Base-by-base conservation (phyloP, 2,888 invertebrate genomes). In the Eustalomyia histrio region DNA sequence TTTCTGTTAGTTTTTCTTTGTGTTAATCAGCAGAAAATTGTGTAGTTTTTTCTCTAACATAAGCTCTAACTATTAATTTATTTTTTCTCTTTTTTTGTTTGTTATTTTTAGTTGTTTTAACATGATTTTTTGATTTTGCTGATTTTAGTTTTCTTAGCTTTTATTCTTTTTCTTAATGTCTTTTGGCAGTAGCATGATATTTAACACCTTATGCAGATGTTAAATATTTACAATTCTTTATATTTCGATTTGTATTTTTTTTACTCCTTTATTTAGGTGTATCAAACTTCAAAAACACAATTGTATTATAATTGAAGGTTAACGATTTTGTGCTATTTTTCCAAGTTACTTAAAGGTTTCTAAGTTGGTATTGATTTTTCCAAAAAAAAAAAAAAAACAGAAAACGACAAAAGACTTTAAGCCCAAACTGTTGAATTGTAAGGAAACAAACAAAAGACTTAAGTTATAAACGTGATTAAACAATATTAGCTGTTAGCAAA, bases 151-250 rank as follows among this genome's bases (percentile, higher is more conserved):
- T 35, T 16, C 21, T 64, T 21, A 0, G 2, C 14, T 47, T 6
- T 47, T n/a, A 1, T 47, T 47, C 2, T 47, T 47, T 4, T 47
- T 29, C 7, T 47, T 47, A n/a, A n/a, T 21, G 14, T n/a, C n/a
- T 55, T 55, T 61, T 43, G 29, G 12, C n/a, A 47, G 63, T n/a
- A 63, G 17, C 14, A 55, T 73, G 63, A 73, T 73, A 47, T 73
- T 64, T 73, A 73, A 73, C 72, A 64, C 72, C 72, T 73, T 73
- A 47, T 47, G 43, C 43, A 47, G 43, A 47, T 47, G 39, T 47
- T 21, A 14, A 14, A 9, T 55, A 24, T 55, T 63, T 47, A 6
- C 8, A 12, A 50, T 39, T 7, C 12, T 14, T n/a, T 10, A 2
- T 29, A 6, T 29, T 29, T 29, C 29, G 29, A 29, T 29, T 7